Evolutionary conservation across 2,113 vertebrate genomes (phyloP).

Genomic region (Sander lucioperca): DNA sequence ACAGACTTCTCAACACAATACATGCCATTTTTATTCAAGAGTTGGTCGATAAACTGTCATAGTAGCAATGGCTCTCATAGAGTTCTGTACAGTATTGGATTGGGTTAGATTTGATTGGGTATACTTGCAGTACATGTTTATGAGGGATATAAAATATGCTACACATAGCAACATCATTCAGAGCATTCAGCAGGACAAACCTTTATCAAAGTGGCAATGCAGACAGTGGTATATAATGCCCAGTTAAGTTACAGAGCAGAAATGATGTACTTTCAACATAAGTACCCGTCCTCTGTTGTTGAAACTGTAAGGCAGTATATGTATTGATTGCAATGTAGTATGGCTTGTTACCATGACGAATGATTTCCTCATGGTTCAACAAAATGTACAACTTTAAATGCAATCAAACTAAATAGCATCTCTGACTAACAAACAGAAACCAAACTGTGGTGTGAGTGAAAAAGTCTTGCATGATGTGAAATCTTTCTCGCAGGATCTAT

Average conservation of each 20-base stretch:
- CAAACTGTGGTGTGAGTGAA: slow-evolving; percentile 40
- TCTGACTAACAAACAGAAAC: slow-evolving; percentile 64
- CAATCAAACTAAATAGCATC: slow-evolving; percentile 68
- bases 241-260: slow-evolving; percentile 81
- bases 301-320: slow-evolving; percentile 90
- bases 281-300: slow-evolving; percentile 82
- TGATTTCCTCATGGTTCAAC: slow-evolving; percentile 76
- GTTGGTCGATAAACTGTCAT: slow-evolving; percentile 75
- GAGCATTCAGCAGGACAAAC: slow-evolving; percentile 80
- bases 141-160: slow-evolving; percentile 84
- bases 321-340: slow-evolving; percentile 63
- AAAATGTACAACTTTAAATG: slow-evolving; percentile 86
- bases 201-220: slow-evolving; percentile 84
- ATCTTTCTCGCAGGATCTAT: slow-evolving; percentile 62
- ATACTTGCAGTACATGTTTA: slow-evolving; percentile 76
- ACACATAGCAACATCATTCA: slow-evolving; percentile 80
- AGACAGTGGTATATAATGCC: slow-evolving; percentile 91
- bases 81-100: slow-evolving; percentile 73
- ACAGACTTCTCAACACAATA: slow-evolving; percentile 61
- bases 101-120: slow-evolving; percentile 54
- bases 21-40: slow-evolving; percentile 83
- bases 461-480: slow-evolving; percentile 38
- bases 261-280: slow-evolving; percentile 80
- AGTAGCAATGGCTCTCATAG: slow-evolving; percentile 71
- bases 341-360: slow-evolving; percentile 51